Evolutionary conservation across 2,888 invertebrate genomes (phyloP), one percentile per base, ranked within the genome.

Genomic region (Xestia rhomboidea): DNA sequence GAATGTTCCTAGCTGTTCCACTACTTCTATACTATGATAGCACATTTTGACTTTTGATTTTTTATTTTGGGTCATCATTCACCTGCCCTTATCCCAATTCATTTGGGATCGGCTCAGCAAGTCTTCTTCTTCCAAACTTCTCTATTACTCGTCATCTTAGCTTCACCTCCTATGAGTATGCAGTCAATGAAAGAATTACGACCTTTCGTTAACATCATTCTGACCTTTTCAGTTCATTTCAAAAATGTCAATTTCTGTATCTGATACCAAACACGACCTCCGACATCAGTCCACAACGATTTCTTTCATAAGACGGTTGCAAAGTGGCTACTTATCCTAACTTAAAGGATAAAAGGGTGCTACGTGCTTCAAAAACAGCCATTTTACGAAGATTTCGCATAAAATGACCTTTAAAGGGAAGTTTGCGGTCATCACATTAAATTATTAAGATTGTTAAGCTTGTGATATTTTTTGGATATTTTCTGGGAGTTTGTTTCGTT

Each of bases 361-460:
- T 60, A 81, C 80, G 86, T 86, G 83, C 76, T 74, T 68, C 30
- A 73, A 76, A 86, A 80, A 80, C 69, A 63, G 69, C 81, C 72
- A 68, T 79, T 83, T 73, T 13, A 15, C 27, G 18, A 81, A 77
- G 54, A 76, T 73, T 76, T 81, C 46, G 18, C 38, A 34, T 68
- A 66, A 78, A 81, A 73, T 80, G 71, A 75, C 76, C 62, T 67
- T 51, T 70, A 41, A 76, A 66, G 41, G 24, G 38, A 77, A 86
- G 24, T 76, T 82, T 68, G 57, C 18, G 80, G 74, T 34, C 73
- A 69, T 84, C 46, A 72, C 34, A 76, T 64, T 79, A 82, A 82
- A 84, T 86, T 81, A 76, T 86, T 76, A 73, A 81, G 49, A 66
- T 49, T 74, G 38, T 68, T 66, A 67, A 30, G 38, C 38, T 68